Conservation (phyloP, 1,140 invertebrate species). For the Drosophila bocki region DNA sequence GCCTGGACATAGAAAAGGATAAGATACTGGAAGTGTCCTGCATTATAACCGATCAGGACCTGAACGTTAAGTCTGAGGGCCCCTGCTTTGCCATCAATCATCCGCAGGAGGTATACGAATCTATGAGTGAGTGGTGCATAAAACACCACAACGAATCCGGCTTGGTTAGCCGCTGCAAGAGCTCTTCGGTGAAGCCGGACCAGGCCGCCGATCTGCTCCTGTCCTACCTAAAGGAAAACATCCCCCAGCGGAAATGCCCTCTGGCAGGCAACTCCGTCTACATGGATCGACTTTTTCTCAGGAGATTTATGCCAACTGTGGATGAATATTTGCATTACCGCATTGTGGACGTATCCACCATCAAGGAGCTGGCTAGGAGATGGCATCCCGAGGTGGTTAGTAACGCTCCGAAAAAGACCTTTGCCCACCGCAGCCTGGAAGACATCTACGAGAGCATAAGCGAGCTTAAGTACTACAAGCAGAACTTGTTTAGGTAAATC, state of each 20-base stretch:
- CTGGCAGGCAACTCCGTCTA: slow-evolving; percentile 96
- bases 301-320: slow-evolving; percentile 91
- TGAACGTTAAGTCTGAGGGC: slow-evolving; percentile 92
- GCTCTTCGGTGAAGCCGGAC: slow-evolving; percentile 88
- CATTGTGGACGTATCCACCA: slow-evolving; percentile 95
- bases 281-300: slow-evolving; percentile 92
- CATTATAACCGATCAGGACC: slow-evolving; percentile 92
- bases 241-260: slow-evolving; percentile 89
- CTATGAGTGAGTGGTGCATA: slow-evolving; percentile 94
- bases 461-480: slow-evolving; percentile 92
- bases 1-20: slow-evolving; percentile 90
- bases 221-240: slow-evolving; percentile 90
- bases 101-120: slow-evolving; percentile 89
- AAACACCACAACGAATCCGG: slow-evolving; percentile 91
- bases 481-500: slow-evolving; percentile 86
- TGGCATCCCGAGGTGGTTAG: slow-evolving; percentile 90
- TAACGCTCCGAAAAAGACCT: slow-evolving; percentile 88
- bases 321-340: slow-evolving; percentile 95
- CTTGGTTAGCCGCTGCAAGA: slow-evolving; percentile 89
- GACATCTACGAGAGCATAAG: slow-evolving; percentile 95
- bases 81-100: slow-evolving; percentile 94
- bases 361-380: slow-evolving; percentile 93
- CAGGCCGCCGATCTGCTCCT: slow-evolving; percentile 91
- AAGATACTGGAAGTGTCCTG: slow-evolving; percentile 95
- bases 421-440: slow-evolving; percentile 90